These are phyloP conservation scores for Gymnorhina tibicen DNA, from an alignment of 2,113 vertebrate species.

Conservation along the genomic window DNA sequence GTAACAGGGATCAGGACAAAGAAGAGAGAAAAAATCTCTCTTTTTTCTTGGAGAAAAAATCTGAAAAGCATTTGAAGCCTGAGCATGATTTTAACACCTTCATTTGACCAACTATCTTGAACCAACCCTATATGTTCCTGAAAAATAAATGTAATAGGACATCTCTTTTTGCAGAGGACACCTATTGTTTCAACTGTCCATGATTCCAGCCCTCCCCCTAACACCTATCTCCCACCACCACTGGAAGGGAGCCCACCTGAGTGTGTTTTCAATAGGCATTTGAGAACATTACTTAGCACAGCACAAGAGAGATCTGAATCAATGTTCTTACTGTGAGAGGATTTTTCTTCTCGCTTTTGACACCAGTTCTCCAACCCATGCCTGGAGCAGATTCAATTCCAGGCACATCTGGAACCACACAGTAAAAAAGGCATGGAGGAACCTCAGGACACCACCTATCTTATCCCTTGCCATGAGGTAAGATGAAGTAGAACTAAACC, in stretches of 20 bases:
- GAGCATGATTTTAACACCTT: background rate
- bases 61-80: background rate
- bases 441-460: background rate
- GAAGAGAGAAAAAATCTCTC: background rate
- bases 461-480: background rate
- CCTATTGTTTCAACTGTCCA: background rate
- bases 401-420: background rate
- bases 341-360: background rate
- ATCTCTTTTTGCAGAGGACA: background rate
- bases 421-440: background rate
- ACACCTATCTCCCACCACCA: background rate
- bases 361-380: background rate
- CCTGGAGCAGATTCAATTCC: background rate
- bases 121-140: background rate
- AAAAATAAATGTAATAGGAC: background rate
- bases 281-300: background rate
- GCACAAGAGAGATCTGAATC: background rate
- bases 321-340: background rate
- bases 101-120: background rate
- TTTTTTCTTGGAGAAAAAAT: too few species aligned
- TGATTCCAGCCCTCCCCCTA: background rate
- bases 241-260: background rate
- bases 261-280: background rate
- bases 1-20: background rate
- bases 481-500: background rate